Evolutionary conservation across 2,888 invertebrate species (phyloP).

Genomic region (Melangyna quadrimaculata): DNA sequence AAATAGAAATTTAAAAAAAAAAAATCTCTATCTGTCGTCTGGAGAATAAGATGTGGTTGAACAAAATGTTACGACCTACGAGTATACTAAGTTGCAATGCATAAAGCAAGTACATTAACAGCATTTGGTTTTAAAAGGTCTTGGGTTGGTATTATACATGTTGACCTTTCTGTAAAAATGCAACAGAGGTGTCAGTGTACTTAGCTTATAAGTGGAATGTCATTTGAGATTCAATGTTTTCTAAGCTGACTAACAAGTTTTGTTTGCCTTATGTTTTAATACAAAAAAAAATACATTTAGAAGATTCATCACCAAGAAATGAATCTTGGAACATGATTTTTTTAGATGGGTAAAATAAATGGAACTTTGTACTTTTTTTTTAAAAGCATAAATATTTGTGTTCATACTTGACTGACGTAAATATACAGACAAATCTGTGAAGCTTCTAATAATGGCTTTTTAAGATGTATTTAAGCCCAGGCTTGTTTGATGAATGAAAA

Average conservation of each 20-base stretch:
- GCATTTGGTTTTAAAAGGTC: constrained; percentile 48
- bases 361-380: background rate
- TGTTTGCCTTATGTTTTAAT: background rate
- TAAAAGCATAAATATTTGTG: too few species aligned
- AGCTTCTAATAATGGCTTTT: too few species aligned
- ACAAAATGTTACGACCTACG: constrained; percentile 14
- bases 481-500: too few species aligned
- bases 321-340: background rate
- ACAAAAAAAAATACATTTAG: background rate
- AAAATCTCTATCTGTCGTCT: background rate
- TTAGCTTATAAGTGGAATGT: constrained; percentile 40
- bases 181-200: constrained; percentile 44
- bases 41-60: constrained; percentile 28
- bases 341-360: background rate
- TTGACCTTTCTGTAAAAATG: constrained; percentile 54
- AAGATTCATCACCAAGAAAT: background rate
- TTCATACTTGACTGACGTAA: too few species aligned
- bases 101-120: background rate
- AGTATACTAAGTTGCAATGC: background rate
- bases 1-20: background rate
- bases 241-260: background rate
- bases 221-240: constrained; percentile 32
- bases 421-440: too few species aligned
- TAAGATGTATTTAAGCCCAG: too few species aligned
- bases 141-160: constrained; percentile 52